Percentiles rank a stretch among this genome's conserved stretches.
Evolutionary conservation across 2,888 invertebrate species (phyloP).

Genomic region (Apodemia hepburni): DNA sequence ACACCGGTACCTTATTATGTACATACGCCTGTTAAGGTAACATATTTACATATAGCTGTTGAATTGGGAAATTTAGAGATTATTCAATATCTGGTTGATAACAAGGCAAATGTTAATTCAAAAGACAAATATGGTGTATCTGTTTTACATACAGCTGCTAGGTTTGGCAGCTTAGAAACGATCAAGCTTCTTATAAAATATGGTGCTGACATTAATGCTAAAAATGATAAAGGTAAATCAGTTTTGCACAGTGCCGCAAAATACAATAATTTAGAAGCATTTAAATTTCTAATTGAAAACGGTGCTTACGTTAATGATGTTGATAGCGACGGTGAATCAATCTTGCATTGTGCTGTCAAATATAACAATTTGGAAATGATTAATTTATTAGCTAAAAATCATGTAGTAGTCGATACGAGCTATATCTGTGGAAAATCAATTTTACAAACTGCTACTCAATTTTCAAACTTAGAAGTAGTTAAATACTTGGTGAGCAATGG

Average conservation of each 20-base stretch:
- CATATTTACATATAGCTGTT: slow-evolving; percentile 1
- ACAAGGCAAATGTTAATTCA: background rate
- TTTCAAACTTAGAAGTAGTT: background rate
- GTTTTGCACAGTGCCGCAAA: slow-evolving; percentile 5
- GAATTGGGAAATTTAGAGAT: background rate
- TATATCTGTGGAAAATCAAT: background rate
- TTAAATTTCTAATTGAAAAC: slow-evolving; percentile 13
- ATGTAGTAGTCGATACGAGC: background rate
- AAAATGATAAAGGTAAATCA: background rate
- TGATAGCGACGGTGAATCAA: background rate
- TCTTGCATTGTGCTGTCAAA: background rate
- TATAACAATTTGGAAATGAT: background rate
- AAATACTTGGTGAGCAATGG: background rate
- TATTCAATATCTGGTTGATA: background rate
- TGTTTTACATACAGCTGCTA: background rate
- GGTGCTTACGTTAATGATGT: slow-evolving; percentile 5
- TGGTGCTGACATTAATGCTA: background rate
- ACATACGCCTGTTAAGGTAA: background rate
- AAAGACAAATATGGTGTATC: slow-evolving; percentile 4
- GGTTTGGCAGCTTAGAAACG: background rate
- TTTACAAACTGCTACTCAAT: slow-evolving; percentile 5
- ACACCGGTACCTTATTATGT: background rate
- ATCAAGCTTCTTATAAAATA: background rate
- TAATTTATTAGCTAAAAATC: background rate
- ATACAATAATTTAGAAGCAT: background rate